Evolutionary conservation across 2,113 vertebrate species (phyloP).

Genomic region (Himantopus leucocephalus): DNA sequence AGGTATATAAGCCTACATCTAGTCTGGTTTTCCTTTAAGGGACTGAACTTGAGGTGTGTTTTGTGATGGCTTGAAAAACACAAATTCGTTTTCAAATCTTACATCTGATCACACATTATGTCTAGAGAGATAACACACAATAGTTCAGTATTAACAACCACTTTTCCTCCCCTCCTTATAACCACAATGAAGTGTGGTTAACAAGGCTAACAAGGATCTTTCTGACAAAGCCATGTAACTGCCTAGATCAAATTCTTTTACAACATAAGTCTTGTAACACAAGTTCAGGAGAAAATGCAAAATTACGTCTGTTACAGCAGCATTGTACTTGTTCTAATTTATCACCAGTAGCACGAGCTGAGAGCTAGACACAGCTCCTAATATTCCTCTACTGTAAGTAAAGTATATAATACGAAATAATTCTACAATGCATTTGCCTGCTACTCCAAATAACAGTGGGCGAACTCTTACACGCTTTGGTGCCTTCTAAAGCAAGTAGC

Average conservation of each 20-base stretch:
- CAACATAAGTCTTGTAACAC: background rate
- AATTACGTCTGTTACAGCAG: background rate
- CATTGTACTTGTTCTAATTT: background rate
- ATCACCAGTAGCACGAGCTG: background rate
- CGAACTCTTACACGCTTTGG: background rate
- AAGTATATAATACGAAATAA: background rate
- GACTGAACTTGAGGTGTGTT: background rate
- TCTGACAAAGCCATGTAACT: background rate
- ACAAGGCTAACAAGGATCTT: background rate
- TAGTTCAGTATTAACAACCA: background rate
- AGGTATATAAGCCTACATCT: background rate
- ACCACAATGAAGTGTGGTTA: background rate
- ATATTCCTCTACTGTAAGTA: background rate
- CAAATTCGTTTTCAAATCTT: background rate
- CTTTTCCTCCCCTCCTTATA: background rate
- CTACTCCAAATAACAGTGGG: background rate
- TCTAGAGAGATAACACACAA: background rate
- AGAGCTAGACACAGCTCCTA: background rate
- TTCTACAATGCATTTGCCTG: background rate
- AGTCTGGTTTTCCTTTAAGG: background rate
- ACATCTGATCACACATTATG: fast-evolving
- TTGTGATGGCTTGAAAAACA: background rate
- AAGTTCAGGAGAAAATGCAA: background rate
- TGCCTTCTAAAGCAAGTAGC: background rate
- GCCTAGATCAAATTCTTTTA: background rate